Base-by-base conservation (phyloP, 2,888 invertebrate species). In the Microlaimidae sp. region DNA sequence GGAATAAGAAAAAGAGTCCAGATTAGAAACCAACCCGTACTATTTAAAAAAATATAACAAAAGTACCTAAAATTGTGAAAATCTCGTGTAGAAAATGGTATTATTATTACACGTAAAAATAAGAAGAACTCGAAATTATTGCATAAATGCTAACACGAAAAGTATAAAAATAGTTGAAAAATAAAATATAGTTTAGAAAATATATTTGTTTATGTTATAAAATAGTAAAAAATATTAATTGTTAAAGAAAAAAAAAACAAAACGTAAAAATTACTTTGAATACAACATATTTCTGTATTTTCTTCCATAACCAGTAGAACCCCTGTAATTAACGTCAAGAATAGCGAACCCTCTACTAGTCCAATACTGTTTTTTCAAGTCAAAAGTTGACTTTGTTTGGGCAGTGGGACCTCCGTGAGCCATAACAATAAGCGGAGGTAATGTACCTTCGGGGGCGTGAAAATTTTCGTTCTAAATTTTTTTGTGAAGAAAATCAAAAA, bases 381-480 rank as follows among this genome's bases (percentile, higher is more conserved):
- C 66, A 10, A 73, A 61, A 3, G 57, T 59, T 51, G 61, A 58
- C 23, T 57, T 57, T 13, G 67, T 62, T 13, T 61, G 58, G 5
- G 64, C 61, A 1, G 74, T 73, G 1, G 74, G 74, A 1, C 74
- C 74, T n/a, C 72, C 70, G 61, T 74, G 74, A 26, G 67, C 70
- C 45, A 66, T 62, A 2, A 74, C 66, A 21, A 74, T 59, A 23
- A 73, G 62, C 1, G 73, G 73, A 5, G 73, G 73, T 1, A 64
- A 58, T 0, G 63, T 61, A 40, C 66, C 68, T 3, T 55, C 48
- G 29, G 59, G 60, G 21, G 57, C 71, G 3, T 51, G 38, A 56
- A 60, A 72, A 43, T 67, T 67, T 48, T 68, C 66, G 59, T 72
- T 73, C 57, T 62, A 54, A 13, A 27, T 7, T 5, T 4, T 25